These are phyloP conservation scores for Actenoides lindsayi DNA, from an alignment of 2,113 vertebrate genomes.

Conservation along the genomic window DNA sequence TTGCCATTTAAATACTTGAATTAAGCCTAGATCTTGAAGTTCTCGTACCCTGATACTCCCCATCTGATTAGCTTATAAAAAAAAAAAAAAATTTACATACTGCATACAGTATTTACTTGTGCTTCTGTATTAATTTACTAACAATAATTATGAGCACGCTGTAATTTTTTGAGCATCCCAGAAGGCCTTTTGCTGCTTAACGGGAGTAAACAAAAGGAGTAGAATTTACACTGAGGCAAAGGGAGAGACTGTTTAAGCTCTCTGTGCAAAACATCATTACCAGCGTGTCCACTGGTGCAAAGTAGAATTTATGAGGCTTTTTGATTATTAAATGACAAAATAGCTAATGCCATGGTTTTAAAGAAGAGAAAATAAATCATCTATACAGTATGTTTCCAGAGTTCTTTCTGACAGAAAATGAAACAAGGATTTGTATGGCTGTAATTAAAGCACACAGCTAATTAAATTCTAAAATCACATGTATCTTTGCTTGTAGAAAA, in stretches of 20 bases:
- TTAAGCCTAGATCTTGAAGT: background rate
- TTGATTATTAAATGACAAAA: conserved; percentile 1
- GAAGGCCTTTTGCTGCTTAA: background rate
- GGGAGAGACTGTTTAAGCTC: background rate
- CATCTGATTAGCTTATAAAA: background rate
- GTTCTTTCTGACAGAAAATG: background rate
- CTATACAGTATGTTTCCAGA: background rate
- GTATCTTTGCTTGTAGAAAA: background rate
- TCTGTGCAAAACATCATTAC: background rate
- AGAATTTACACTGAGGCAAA: background rate
- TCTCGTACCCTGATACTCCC: background rate
- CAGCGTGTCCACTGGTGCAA: background rate
- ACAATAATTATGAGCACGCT: background rate
- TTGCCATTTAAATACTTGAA: background rate
- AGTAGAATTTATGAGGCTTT: background rate
- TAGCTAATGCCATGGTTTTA: background rate
- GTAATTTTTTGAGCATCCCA: conserved; percentile 37
- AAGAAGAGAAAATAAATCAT: background rate
- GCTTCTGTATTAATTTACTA: conserved; percentile 29
- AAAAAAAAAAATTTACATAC: background rate
- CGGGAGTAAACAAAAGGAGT: conserved; percentile 11
- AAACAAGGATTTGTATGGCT: background rate
- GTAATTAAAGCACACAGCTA: background rate
- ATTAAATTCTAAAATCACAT: conserved; percentile 8
- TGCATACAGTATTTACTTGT: background rate